Evolutionary conservation across 2,888 invertebrate genomes (phyloP).

Genomic region (Parnassius mnemosyne): DNA sequence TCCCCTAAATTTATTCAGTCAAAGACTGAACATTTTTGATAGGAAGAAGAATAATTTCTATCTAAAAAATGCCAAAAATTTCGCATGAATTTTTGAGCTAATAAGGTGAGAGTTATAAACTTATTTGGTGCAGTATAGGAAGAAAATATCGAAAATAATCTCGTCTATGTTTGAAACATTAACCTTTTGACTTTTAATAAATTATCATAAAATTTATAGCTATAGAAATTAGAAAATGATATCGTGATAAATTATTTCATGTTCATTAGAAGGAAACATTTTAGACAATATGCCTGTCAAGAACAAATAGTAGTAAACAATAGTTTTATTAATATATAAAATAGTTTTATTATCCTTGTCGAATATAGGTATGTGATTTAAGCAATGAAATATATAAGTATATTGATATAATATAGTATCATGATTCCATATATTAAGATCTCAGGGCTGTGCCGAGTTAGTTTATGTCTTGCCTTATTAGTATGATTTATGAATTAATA

Average conservation of each 20-base stretch:
- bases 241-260: no score
- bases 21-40: slow-evolving; percentile 6
- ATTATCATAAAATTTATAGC: no score
- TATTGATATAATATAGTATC: background rate
- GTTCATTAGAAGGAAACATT: no score
- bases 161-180: no score
- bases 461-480: slow-evolving; percentile 17
- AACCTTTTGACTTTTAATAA: no score
- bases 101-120: slow-evolving; percentile 10
- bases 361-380: no score
- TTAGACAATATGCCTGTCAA: no score
- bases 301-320: no score
- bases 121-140: slow-evolving; percentile 13
- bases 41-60: background rate
- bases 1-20: slow-evolving; percentile 6
- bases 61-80: background rate
- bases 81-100: background rate
- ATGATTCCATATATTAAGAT: background rate
- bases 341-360: no score
- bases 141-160: background rate
- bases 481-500: background rate
- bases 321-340: no score
- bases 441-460: slow-evolving; percentile 23
- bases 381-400: no score
- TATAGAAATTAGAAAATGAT: no score